Percentiles rank a stretch among this genome's conserved stretches.
These are phyloP conservation scores for Geophilus truncorum DNA, from an alignment of 2,888 invertebrate species.

Conservation along the genomic window DNA sequence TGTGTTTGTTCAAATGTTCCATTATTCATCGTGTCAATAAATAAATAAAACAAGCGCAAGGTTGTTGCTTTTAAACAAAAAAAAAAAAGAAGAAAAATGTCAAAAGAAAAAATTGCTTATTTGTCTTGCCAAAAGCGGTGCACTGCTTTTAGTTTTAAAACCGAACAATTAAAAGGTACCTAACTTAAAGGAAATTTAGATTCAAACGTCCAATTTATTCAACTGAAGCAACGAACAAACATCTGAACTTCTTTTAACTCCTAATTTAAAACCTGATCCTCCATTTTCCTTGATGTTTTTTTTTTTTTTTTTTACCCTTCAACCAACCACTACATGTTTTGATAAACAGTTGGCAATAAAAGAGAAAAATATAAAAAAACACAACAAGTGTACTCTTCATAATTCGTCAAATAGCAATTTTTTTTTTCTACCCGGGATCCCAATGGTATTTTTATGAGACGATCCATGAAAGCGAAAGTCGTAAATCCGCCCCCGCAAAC, in stretches of 20 bases:
- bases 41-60: not conserved
- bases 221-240: not conserved
- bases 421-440: not conserved
- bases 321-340: not conserved
- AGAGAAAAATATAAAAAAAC: not conserved
- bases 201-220: not conserved
- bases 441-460: slow-evolving; percentile 12
- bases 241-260: not conserved
- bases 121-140: not conserved
- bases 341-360: not conserved
- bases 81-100: no score
- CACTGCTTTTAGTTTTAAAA: not conserved
- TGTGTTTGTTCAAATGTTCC: not conserved
- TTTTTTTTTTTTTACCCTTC: not conserved
- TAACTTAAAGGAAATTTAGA: not conserved
- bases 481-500: slow-evolving; percentile 4
- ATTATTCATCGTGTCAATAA: not conserved
- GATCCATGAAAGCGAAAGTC: slow-evolving; percentile 6
- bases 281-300: not conserved
- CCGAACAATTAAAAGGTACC: no score
- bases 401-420: slow-evolving; percentile 11
- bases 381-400: not conserved
- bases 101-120: not conserved
- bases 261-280: no score
- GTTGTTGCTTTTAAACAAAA: no score